A percentile compares a stretch with the other conserved stretches of the same genome.
Conservation (phyloP, 2,113 vertebrate species). For the Leucosticte australis region DNA sequence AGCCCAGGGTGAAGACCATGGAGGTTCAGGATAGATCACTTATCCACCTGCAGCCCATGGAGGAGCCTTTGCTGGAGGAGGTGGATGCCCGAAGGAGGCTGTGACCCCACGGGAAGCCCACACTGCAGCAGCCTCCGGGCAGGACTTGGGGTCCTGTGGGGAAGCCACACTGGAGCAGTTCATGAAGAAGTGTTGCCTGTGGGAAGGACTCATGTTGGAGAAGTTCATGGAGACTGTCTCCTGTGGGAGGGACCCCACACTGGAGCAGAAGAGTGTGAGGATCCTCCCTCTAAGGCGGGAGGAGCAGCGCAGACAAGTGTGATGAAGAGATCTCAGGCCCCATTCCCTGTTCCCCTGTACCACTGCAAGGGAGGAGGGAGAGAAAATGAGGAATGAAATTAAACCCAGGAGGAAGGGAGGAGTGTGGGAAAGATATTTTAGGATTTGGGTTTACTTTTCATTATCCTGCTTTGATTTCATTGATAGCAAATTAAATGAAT, state of each 20-base stretch:
- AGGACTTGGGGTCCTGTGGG: background rate
- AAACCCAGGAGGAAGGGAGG: background rate
- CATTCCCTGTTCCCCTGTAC: background rate
- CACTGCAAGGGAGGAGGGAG: background rate
- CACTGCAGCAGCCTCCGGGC: background rate
- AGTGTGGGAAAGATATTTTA: background rate
- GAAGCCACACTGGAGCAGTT: background rate
- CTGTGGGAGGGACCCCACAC: background rate
- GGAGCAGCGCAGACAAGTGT: background rate
- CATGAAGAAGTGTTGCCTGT: background rate
- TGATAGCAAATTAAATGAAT: background rate
- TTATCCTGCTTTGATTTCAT: background rate
- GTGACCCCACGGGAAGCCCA: background rate
- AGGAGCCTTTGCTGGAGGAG: fast-evolving
- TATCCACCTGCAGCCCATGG: background rate
- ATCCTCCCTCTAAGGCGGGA: background rate
- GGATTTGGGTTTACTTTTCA: background rate
- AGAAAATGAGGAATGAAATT: background rate
- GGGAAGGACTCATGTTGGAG: fast-evolving
- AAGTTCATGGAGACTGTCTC: background rate
- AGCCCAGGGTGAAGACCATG: background rate
- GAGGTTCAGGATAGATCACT: background rate
- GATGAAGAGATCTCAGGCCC: too few species aligned
- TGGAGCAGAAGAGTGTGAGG: background rate
- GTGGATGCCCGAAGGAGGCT: background rate